A percentile compares a stretch with the other conserved stretches of the same genome.
These are phyloP conservation scores for Cebidichthys violaceus DNA, from an alignment of 2,113 vertebrate species.

Conservation along the genomic window DNA sequence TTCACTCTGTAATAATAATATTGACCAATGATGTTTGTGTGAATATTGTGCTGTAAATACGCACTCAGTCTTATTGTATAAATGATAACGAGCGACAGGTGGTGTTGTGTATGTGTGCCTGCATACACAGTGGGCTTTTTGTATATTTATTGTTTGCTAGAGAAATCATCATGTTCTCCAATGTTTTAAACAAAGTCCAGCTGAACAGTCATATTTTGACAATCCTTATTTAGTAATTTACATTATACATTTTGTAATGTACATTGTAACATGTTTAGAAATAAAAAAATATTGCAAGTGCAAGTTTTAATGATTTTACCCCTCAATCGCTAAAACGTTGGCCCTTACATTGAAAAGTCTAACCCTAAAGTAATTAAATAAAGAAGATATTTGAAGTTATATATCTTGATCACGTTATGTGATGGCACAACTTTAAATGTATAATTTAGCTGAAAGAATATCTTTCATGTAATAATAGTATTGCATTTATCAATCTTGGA, in stretches of 20 bases:
- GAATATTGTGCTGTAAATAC: not conserved
- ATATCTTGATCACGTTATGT: not conserved
- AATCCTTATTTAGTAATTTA: not conserved
- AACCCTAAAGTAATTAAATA: not conserved
- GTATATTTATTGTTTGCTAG: not conserved
- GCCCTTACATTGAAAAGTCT: not conserved
- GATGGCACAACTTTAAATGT: not conserved
- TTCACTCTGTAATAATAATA: not conserved
- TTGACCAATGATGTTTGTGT: too few species aligned
- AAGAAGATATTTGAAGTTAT: not conserved
- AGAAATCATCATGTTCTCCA: not conserved
- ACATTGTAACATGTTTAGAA: not conserved
- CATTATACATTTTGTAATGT: not conserved
- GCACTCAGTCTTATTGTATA: not conserved
- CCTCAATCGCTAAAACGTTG: not conserved
- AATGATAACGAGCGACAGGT: not conserved
- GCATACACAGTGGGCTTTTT: not conserved
- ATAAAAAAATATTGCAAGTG: not conserved
- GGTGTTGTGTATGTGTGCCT: not conserved
- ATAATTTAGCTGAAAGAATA: not conserved
- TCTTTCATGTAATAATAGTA: not conserved
- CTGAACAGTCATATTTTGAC: not conserved
- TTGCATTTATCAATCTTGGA: not conserved
- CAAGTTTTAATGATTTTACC: not conserved
- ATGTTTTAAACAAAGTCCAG: not conserved